Evolutionary conservation across 2,797 vertebrate species (phyloP), one percentile per base, ranked within the genome.

Genomic region (Galago senegalensis): DNA sequence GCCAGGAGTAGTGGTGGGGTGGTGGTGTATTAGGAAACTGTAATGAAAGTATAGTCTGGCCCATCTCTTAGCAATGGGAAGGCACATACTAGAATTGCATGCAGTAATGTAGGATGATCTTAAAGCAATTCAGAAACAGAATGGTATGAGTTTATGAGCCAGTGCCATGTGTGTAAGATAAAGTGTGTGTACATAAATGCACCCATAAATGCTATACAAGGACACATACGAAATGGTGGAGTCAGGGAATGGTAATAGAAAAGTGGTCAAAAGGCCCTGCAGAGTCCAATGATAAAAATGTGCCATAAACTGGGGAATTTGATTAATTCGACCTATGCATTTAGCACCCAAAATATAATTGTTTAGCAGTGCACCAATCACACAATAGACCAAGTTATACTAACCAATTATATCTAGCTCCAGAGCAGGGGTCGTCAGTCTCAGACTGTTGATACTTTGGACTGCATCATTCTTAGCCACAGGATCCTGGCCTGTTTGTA

Each of bases 221-320:
- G 67, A 58, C 80, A 80, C 4, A 27, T 65, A 27, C 43, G 46
- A 81, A 69, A 79, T 58, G 29, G 76, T 31, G 0, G 37, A 21
- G 23, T 37, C 0, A 27, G 58, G 56, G 53, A 76, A 70, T 40
- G 29, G 29, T 16, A 58, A 37, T 89, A 81, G 60, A 81, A 61
- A 86, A 72, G 37, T 46, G 93, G 31, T 9, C 75, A 63, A 73
- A 31, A 85, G n/a, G 65, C 3, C 37, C 25, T 67, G 7, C 72
- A n/a, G 53, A 93, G 25, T 72, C 83, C n/a, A 60, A 25, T 49
- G 77, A 87, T 85, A n/a, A 92, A 67, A 61, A 81, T 67, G 31
- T 88, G 46, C 37, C 13, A 7, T 67, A 29, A 72, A 91, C 70
- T 43, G n/a, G 34, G 43, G 21, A 63, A 40, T 67, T 56, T 58